phyloP scores from a whole-genome alignment of 2,113 vertebrate species.

The Prinia subflava region DNA sequence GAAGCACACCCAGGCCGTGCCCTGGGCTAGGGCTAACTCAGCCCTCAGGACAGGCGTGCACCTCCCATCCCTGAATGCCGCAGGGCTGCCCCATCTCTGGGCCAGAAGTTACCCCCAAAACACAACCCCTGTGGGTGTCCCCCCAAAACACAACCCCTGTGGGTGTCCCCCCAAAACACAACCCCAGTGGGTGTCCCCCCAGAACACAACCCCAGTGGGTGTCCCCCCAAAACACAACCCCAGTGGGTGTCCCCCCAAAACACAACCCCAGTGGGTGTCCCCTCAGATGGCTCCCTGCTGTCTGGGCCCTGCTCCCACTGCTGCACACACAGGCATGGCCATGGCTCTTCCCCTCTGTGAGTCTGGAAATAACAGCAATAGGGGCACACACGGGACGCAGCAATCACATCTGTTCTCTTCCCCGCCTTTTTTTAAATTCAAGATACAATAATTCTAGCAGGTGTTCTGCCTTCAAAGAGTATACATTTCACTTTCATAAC shows the following conservation, averaged over 20 bases:
- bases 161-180: too few species aligned
- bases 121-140: neutral
- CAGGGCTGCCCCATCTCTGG: neutral
- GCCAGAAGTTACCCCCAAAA: neutral
- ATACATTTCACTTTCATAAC: neutral
- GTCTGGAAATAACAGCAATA: neutral
- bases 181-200: too few species aligned
- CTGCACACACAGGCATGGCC: neutral
- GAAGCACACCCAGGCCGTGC: accelerated
- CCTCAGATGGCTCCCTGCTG: neutral
- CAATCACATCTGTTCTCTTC: neutral
- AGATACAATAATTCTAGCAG: neutral
- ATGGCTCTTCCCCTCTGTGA: accelerated
- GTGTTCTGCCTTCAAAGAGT: neutral
- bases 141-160: too few species aligned
- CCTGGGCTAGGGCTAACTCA: neutral
- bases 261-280: too few species aligned
- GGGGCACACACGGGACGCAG: neutral
- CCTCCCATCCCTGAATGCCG: accelerated
- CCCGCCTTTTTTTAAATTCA: neutral
- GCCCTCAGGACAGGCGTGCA: neutral
- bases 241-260: too few species aligned
- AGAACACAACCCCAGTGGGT: too few species aligned
- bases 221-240: too few species aligned
- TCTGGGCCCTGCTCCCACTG: neutral